Base-by-base conservation (phyloP, 2,797 vertebrate species). In the Steatocranus sp. region DNA sequence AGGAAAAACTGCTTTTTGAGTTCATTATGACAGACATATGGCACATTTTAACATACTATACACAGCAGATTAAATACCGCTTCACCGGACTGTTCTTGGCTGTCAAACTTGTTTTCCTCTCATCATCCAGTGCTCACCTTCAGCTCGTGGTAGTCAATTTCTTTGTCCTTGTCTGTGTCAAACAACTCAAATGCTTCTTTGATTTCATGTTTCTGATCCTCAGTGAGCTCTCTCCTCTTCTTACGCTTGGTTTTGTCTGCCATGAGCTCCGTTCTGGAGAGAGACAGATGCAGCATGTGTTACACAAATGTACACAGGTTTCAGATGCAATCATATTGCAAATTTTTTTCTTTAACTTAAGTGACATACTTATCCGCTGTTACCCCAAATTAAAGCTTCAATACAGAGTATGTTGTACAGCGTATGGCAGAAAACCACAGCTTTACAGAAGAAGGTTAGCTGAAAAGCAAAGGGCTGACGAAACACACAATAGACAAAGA, bases 161-260 rank as follows among this genome's bases (percentile, higher is more conserved):
- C 96, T 94, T 92, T 95, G 48, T 98, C 98, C 94, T 97, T 98
- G 91, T 98, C 97, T 1, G 97, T 97, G 90, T 98, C 97, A 77
- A 98, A 98, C 76, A 98, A 81, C 41, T 98, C 97, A 89, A 98
- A 98, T 3, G 97, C 97, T 94, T 98, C 98, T 94, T 97, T 98
- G 88, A 98, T 97, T 93, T 98, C 98, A 82, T 97, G 97, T 70
- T 97, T 98, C 93, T 98, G 97, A 27, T 98, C 97, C 87, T 97
- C 97, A 5, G 95, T 97, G 12, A 98, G 94, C 88, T 98, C 97
- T 89, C 95, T 95, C 92, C 96, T 96, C 91, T 97, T 98, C 94
- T 97, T 98, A 11, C 96, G 96, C 83, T 97, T 97, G 70, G 86
- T 93, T 95, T 97, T 97, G 81, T 98, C 97, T 58, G 94, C 91